Evolutionary conservation across 2,113 vertebrate species (phyloP).

Genomic region (Prietella phreatophila): DNA sequence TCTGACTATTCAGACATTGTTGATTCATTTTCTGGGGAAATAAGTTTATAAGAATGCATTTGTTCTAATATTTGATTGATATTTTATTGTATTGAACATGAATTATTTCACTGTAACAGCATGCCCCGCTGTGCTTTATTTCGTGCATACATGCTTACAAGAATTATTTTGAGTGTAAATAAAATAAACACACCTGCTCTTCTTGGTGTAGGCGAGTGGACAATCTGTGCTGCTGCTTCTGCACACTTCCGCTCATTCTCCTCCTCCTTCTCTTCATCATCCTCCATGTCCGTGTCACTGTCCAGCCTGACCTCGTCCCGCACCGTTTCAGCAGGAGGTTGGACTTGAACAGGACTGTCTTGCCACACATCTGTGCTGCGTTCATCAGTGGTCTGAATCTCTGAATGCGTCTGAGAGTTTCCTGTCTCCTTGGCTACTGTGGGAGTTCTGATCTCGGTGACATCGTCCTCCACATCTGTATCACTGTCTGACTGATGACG

Average conservation of each 20-base stretch:
- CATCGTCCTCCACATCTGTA: slow-evolving; percentile 17
- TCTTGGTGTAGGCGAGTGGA: slow-evolving; percentile 65
- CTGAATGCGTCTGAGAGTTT: background rate
- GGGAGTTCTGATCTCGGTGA: background rate
- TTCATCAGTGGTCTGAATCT: background rate
- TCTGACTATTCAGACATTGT: background rate
- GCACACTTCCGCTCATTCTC: background rate
- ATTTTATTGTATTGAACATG: too few relatives aligned
- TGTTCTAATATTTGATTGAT: background rate
- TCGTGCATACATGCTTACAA: background rate
- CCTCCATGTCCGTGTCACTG: slow-evolving; percentile 69
- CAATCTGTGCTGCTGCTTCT: background rate
- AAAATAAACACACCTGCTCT: slow-evolving; percentile 17
- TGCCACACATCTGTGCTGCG: background rate
- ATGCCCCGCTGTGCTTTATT: background rate
- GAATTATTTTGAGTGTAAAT: background rate
- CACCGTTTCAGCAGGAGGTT: background rate
- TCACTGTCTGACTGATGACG: slow-evolving; percentile 18
- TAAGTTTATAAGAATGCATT: background rate
- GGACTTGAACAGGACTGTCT: background rate
- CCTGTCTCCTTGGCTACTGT: background rate
- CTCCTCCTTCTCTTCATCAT: slow-evolving; percentile 48
- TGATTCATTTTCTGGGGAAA: background rate
- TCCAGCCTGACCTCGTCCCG: slow-evolving; percentile 56
- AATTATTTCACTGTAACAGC: too few relatives aligned